Evolutionary conservation across 2,113 vertebrate species (phyloP), one percentile per base, ranked within the genome.

Genomic region (Eurystomus gularis): DNA sequence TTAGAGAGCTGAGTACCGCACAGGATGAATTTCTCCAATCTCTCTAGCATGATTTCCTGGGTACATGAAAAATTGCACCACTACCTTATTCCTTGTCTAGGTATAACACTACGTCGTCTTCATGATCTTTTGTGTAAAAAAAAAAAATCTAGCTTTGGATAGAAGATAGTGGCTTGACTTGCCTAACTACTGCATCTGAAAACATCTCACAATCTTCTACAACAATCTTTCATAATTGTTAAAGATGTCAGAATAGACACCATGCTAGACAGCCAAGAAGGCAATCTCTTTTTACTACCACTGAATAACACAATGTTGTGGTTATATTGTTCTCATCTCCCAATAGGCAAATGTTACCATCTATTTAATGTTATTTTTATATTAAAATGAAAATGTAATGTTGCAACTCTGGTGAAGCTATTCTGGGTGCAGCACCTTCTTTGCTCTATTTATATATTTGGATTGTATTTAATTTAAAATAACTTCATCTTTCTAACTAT

Each of bases 351-450:
- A 90, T 44, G 14, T 66, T 92, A 23, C 49, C 10, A 2, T 83
- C 42, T 83, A 70, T 78, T 86, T 92, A 81, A 81, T 60, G 39
- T 54, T 92, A 92, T 61, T 96, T 94, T 96, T 95, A 87, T 57
- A 85, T 96, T 95, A 95, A 93, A 89, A 87, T 93, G 79, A 96
- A 96, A 95, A 95, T 93, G 20, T 86, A 81, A 78, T 55, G 94
- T 86, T 92, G 64, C n/a, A 90, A 83, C 17, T 88, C 48, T 52
- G 86, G 86, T 58, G 81, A 78, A 88, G 42, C 55, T 86, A 68
- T 94, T 96, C 83, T 71, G 71, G 35, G 55, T 1, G 2, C 55
- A 44, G 35, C 0, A 6, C 26, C 29, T 86, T 75, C 86, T 93
- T 93, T 88, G 31, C 57, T 91, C 16, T 90, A 85, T 96, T 95